Base-by-base conservation (phyloP, 2,113 vertebrate genomes). In the Silurus glanis region DNA sequence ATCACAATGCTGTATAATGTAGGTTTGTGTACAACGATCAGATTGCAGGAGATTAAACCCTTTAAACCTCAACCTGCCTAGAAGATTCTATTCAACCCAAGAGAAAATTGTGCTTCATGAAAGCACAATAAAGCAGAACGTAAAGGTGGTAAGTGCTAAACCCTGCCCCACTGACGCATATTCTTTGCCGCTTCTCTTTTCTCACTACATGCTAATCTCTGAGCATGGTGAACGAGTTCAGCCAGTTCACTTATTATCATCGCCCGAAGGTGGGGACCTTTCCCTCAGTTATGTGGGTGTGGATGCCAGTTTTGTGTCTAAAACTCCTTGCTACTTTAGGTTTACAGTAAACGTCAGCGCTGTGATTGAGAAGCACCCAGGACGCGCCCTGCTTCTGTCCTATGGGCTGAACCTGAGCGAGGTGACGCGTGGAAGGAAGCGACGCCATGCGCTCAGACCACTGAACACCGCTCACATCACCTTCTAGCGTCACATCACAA, bases 401-500 rank as follows among this genome's bases (percentile, higher is more conserved):
- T 66, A 58, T 76, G 51, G 82, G 71, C n/a, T 72, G 72, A 89
- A 87, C 71, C 83, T 87, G 75, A n/a, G 59, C 47, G 47, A 84
- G 88, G 84, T 87, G 83, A 89, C 83, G 56, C 66, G 81, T 56
- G 76, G 49, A 66, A 47, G 74, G 74, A 78, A 55, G 9, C 74
- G 75, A 87, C 86, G 86, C 82, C 86, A 87, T 58, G 47, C 79
- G 49, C 49, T 49, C 67, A 49, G 74, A 66, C 47, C 9, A 5
- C 56, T n/a, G 55, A 37, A 61, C 56, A 49, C 64, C 3, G 82
- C 83, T 58, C 66, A 49, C 71, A 81, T 86, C 85, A 83, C 75
- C 14, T 51, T 47, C 3, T 53, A 72, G 72, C 66, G 80, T 51
- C 45, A 59, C 61, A 53, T 53, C 61, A 51, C 80, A 0, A 8